phyloP scores from a whole-genome alignment of 1,140 invertebrate genomes.

The Agraylea sexmaculata region DNA sequence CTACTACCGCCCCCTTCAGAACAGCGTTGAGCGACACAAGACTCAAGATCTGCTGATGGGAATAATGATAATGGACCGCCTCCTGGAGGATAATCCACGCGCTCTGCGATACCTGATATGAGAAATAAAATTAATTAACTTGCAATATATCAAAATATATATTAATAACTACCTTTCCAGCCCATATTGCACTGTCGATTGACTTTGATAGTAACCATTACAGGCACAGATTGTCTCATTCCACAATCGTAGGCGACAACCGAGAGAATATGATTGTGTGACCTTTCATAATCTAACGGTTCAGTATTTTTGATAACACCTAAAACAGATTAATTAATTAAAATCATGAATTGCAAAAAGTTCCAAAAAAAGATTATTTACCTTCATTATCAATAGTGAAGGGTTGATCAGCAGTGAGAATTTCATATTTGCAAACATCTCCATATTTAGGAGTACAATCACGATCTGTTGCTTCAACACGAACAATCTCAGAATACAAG shows the following conservation, averaged over 20 bases:
- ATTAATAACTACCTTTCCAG: slow-evolving; percentile 53
- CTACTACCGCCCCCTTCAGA: slow-evolving; percentile 28
- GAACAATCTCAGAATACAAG: slow-evolving; percentile 78
- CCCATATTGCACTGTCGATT: slow-evolving; percentile 59
- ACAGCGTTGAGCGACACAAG: slow-evolving; percentile 76
- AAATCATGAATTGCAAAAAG: slow-evolving; percentile 6
- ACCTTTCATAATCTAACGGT: slow-evolving; percentile 78
- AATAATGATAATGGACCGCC: slow-evolving; percentile 64
- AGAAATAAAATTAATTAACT: slow-evolving; percentile 7
- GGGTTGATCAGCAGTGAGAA: slow-evolving; percentile 77
- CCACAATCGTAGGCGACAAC: slow-evolving; percentile 95
- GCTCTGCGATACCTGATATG: slow-evolving; percentile 61
- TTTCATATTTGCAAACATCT: slow-evolving; percentile 93
- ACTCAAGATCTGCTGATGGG: slow-evolving; percentile 71
- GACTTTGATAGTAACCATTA: slow-evolving; percentile 91
- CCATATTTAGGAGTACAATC: slow-evolving; percentile 88
- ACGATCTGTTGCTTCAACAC: slow-evolving; percentile 79
- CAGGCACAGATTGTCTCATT: slow-evolving; percentile 77
- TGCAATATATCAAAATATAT: slow-evolving; percentile 6
- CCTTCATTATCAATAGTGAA: slow-evolving; percentile 89
- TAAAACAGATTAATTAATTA: slow-evolving; percentile 26
- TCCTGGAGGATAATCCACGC: slow-evolving; percentile 83
- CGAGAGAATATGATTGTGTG: slow-evolving; percentile 91
- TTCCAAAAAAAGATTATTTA: too few species aligned
- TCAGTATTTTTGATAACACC: slow-evolving; percentile 83